A percentile compares a stretch with the other conserved stretches of the same genome.
Conservation (phyloP, 2,113 vertebrate genomes). For the Sapayoa aenigma region DNA sequence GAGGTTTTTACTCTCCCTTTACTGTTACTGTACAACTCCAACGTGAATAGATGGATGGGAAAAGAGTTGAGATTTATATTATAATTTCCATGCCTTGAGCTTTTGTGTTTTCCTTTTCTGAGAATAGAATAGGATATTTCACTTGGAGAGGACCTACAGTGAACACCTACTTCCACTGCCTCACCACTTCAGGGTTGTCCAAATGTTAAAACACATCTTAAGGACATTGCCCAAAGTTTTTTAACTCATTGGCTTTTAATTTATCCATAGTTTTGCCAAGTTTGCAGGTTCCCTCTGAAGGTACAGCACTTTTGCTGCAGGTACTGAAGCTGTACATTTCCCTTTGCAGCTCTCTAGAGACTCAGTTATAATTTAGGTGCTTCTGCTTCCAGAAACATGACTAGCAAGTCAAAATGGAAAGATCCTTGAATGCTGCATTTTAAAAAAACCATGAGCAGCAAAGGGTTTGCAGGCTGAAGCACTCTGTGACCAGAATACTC, state of each 20-base stretch:
- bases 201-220: background rate
- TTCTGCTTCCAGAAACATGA: background rate
- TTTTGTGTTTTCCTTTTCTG: background rate
- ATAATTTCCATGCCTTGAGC: background rate
- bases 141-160: background rate
- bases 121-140: background rate
- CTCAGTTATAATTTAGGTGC: background rate
- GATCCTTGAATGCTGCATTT: background rate
- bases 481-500: background rate
- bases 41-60: background rate
- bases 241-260: background rate
- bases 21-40: background rate
- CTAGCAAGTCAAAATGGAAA: background rate
- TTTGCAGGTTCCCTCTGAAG: background rate
- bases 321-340: background rate
- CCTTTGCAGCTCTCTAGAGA: background rate
- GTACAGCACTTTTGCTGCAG: background rate
- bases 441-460: background rate
- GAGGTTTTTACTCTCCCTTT: background rate
- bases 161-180: background rate
- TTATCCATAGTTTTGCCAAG: background rate
- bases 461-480: background rate
- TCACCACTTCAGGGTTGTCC: background rate
- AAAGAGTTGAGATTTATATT: background rate
- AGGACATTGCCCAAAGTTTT: background rate